Evolutionary conservation across 1,140 invertebrate species (phyloP), one percentile per base, ranked within the genome.

Genomic region (Augochlora pura): DNA sequence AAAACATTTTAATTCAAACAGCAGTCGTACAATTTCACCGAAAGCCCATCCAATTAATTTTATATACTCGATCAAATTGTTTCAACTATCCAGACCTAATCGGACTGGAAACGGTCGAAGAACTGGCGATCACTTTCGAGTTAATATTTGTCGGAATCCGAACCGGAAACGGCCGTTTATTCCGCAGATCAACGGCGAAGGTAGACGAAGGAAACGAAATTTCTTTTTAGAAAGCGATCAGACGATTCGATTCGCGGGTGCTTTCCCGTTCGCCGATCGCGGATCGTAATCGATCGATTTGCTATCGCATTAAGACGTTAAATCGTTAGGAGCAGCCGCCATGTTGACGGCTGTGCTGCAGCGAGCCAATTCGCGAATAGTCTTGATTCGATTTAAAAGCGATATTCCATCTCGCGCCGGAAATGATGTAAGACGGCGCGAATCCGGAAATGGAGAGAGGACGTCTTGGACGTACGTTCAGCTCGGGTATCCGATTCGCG

Each of bases 311-410:
- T 88, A 88, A 87, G 72, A 75, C 54, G 81, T 88, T 83, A 84
- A 87, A 67, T 87, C 85, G 78, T 88, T 88, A 85, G 49, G 75
- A 78, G 80, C 79, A 57, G 21, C 72, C 54, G 60, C 52, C 64
- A 82, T 76, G 81, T 76, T 81, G 54, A 27, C 18, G 54, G 42
- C 32, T 68, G 52, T 59, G 52, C 5, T n/a, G 39, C 70, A 76
- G 84, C 71, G 77, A 86, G 71, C 81, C 87, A 89, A 92, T 92
- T 91, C 89, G 81, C 90, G 91, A 93, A 93, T 93, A 93, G 88
- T 92, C 91, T 93, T 93, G 91, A 93, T 93, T 93, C 88, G 90
- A 93, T 92, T 92, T 91, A 92, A 90, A 93, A 91, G 91, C 91
- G 91, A 93, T 92, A 92, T 93, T 92, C 91, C 91, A 92, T 93